A percentile compares a stretch with the other conserved stretches of the same genome.
Evolutionary conservation across 2,113 vertebrate species (phyloP).

Genomic region (Lycaon pictus): DNA sequence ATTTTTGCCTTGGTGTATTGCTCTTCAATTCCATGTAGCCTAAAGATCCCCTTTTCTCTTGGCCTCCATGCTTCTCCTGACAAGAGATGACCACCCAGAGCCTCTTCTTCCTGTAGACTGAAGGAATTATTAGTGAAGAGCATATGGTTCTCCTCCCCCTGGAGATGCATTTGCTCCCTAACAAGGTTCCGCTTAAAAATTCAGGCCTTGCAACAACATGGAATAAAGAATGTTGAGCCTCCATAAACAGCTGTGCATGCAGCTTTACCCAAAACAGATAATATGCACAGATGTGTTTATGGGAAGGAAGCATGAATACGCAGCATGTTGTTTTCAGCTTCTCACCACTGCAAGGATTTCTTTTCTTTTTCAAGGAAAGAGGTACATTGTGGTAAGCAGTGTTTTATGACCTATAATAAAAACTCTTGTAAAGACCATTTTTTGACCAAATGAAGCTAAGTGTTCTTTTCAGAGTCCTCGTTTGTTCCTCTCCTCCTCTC

Average conservation of each 20-base stretch:
- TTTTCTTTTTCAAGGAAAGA: slow-evolving; percentile 75
- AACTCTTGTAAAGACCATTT: slow-evolving; percentile 81
- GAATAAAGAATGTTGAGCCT: slow-evolving; percentile 37
- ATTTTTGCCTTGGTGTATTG: not conserved
- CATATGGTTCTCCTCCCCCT: not conserved
- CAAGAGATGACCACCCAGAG: slow-evolving; percentile 22
- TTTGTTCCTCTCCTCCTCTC: slow-evolving; percentile 44
- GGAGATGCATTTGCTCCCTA: slow-evolving; percentile 30
- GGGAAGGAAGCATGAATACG: not conserved
- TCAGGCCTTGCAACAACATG: not conserved
- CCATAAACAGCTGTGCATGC: slow-evolving; percentile 66
- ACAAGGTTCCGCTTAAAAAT: slow-evolving; percentile 53
- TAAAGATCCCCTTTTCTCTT: not conserved
- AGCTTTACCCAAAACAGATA: slow-evolving; percentile 62
- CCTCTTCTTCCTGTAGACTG: slow-evolving; percentile 10
- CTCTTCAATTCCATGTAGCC: not conserved
- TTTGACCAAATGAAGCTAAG: slow-evolving; percentile 81
- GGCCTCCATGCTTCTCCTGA: not conserved
- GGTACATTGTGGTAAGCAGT: slow-evolving; percentile 74
- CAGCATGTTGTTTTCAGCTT: slow-evolving; percentile 57
- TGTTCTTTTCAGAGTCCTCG: slow-evolving; percentile 59
- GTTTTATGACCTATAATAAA: slow-evolving; percentile 83
- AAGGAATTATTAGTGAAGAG: not conserved
- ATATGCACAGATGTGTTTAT: slow-evolving; percentile 72
- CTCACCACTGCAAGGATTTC: slow-evolving; percentile 52